These are phyloP conservation scores for Hirtodrosophila cameraria DNA, from an alignment of 2,888 invertebrate genomes.

Conservation along the genomic window DNA sequence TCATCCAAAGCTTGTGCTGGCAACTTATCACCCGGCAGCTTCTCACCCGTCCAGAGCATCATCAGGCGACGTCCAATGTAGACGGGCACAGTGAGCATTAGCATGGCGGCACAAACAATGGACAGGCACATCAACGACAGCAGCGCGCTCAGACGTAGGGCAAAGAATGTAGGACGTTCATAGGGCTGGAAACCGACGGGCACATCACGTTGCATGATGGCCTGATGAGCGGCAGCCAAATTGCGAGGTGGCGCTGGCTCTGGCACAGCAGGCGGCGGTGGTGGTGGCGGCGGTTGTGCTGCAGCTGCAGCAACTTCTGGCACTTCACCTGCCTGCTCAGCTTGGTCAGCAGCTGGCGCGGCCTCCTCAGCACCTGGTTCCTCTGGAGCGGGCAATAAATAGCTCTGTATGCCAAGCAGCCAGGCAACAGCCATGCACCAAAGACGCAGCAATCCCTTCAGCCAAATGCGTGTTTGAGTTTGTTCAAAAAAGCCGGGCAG, in stretches of 20 bases:
- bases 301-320: slow-evolving; percentile 60
- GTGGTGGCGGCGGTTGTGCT: slow-evolving; percentile 59
- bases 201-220: slow-evolving; percentile 92
- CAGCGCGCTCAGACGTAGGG: slow-evolving; percentile 88
- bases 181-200: slow-evolving; percentile 96
- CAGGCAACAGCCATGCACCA: slow-evolving; percentile 95
- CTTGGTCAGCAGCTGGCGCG: slow-evolving; percentile 10
- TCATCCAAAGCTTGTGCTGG: slow-evolving; percentile 4
- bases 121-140: slow-evolving; percentile 92
- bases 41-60: slow-evolving; percentile 90
- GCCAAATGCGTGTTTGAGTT: slow-evolving; percentile 96
- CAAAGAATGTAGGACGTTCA: slow-evolving; percentile 90
- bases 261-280: slow-evolving; percentile 75
- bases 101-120: slow-evolving; percentile 92
- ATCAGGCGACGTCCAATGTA: slow-evolving; percentile 95
- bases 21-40: slow-evolving; percentile 44
- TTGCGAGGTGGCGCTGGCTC: slow-evolving; percentile 83
- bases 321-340: slow-evolving; percentile 58
- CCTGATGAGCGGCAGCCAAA: slow-evolving; percentile 94
- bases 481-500: slow-evolving; percentile 98
- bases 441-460: slow-evolving; percentile 93
- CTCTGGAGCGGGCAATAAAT: slow-evolving; percentile 86
- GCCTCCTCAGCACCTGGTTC: slow-evolving; percentile 32
- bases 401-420: slow-evolving; percentile 93
- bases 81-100: slow-evolving; percentile 94